Base-by-base conservation (phyloP, 2,888 invertebrate genomes). In the Ochropleura plecta region DNA sequence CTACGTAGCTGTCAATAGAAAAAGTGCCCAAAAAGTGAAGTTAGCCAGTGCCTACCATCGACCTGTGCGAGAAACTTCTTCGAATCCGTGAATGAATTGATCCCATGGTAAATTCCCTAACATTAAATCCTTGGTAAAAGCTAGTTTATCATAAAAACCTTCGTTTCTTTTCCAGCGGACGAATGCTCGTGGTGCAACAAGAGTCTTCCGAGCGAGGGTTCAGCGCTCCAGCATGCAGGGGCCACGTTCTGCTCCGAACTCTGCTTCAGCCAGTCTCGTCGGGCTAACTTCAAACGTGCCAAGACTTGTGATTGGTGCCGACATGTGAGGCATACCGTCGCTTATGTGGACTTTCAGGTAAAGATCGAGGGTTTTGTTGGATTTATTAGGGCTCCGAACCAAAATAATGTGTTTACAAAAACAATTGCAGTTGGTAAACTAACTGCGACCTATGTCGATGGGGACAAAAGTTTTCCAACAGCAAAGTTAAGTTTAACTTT, bases 241-340 rank as follows among this genome's bases (percentile, higher is more conserved):
- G 97, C 97, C 55, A 95, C 97, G 3, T 98, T 98, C 93, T 99
- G 99, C 91, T 98, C 98, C 0, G 99, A 99, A 94, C 97, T 98
- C 57, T 99, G 99, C 93, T 99, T 99, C 95, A 98, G 98, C 16
- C 99, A 98, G 91, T 99, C 98, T 59, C 97, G 99, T 62, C 97
- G 99, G 42, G 99, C 99, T 3, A 98, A 98, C 86, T 99, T 99
- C 94, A 99, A 99, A 95, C 97, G 98, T 85, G 98, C 98, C 82
- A 98, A 98, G 95, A 98, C 98, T 6, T 99, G 99, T 92, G 99
- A 99, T 93, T 99, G 99, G 99, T 99, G 99, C 94, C 97, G 98
- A 78, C 99, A 99, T 90, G 98, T 99, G 7, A 96, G 99, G 48
- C 98, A 98, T 90, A 98, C 99, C 0, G 98, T 99, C 68, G 98